Evolutionary conservation across 2,888 invertebrate species (phyloP).

Genomic region (Sarcophaga rosellei): DNA sequence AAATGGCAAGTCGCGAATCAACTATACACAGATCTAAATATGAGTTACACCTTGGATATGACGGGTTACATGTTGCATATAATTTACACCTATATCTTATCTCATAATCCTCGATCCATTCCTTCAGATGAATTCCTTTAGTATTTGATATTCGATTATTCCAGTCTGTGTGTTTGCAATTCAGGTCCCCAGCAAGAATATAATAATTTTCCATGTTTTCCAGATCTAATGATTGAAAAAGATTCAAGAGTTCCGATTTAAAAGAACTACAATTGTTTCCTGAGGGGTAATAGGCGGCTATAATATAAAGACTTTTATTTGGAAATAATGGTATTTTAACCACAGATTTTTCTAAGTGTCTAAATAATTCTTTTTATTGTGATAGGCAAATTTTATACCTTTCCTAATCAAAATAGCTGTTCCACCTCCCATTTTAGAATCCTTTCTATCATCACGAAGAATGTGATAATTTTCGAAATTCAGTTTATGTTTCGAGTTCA

Average conservation of each 20-base stretch:
- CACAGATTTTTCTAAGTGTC: background rate
- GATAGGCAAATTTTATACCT: constrained; percentile 1
- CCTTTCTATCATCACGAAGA: constrained; percentile 1
- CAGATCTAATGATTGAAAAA: constrained; percentile 7
- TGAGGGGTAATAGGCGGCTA: constrained; percentile 1
- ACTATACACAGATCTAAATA: no score
- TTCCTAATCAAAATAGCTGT: constrained; percentile 10
- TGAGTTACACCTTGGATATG: no score
- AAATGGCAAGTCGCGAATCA: no score
- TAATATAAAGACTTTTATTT: constrained; percentile 4
- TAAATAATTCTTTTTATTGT: background rate
- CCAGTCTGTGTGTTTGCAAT: constrained; percentile 14
- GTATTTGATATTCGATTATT: constrained; percentile 10
- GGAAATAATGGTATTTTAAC: constrained; percentile 6
- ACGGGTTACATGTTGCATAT: no score
- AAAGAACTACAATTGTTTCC: constrained; percentile 3
- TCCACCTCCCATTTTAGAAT: constrained; percentile 2
- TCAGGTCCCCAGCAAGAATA: constrained; percentile 12
- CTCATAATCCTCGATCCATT: constrained; percentile 19
- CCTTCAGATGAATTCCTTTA: constrained; percentile 14
- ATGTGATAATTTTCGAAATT: no score
- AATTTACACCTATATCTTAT: constrained; percentile 22
- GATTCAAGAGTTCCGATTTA: background rate
- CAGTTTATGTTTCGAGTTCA: no score
- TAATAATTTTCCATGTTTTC: constrained; percentile 15